Base-by-base conservation (phyloP, 2,888 invertebrate species). In the Leptura quadrifasciata region DNA sequence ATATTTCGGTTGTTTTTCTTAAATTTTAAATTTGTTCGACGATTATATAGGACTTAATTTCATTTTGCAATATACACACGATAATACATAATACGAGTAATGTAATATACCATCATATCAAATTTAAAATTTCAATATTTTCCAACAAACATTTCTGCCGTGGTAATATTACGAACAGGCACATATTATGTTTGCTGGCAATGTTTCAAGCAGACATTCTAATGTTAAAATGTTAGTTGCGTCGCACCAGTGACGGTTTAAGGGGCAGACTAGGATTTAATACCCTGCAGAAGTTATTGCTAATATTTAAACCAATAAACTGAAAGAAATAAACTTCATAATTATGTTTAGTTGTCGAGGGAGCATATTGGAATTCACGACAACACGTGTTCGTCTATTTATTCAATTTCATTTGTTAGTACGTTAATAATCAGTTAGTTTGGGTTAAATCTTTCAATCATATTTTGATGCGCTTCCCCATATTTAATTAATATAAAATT, bases 151-250 rank as follows among this genome's bases (percentile, higher is more conserved):
- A 74, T 67, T 74, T 74, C 67, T 74, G 60, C 60, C 65, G 58
- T 58, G 39, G 67, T 67, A 67, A 67, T 74, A 73, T 65, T 57
- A 39, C 72, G 64, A 57, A 74, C 57, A 58, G 64, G 72, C 72
- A 73, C 72, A 73, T 35, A 58, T 67, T 67, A 68, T 67, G 52
- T 67, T 74, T 63, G 58, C 65, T 84, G 85, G 85, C 84, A 84
- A 67, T 76, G 79, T 81, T 83, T 84, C 83, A 84, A 84, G 80
- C 74, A 77, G 74, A 81, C 79, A 77, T 81, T 81, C 80, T 80
- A 79, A 80, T 81, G 82, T 82, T 84, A 83, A 81, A 82, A 73
- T 72, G 82, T 79, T 75, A 78, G 79, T 79, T 82, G 79, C 76
- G 77, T 77, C 77, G 78, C 76, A 79, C 80, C 39, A 57, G 69